These are phyloP conservation scores for Tetropium fuscum DNA, from an alignment of 2,888 invertebrate genomes.

Conservation along the genomic window DNA sequence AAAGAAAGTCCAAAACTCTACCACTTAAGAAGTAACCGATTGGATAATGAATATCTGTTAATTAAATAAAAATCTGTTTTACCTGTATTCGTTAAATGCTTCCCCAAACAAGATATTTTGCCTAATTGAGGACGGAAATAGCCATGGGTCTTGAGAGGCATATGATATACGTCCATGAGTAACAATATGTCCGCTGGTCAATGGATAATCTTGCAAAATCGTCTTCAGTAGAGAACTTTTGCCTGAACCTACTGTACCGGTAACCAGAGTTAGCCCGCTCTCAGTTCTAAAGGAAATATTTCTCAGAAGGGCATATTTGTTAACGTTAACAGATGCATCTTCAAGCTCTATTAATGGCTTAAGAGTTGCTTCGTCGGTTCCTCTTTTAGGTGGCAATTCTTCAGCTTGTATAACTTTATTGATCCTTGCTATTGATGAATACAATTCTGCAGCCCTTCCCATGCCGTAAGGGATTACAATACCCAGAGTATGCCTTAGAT, in stretches of 20 bases:
- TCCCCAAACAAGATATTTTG: slow-evolving; percentile 85
- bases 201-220: slow-evolving; percentile 63
- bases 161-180: slow-evolving; percentile 70
- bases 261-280: slow-evolving; percentile 67
- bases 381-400: slow-evolving; percentile 52
- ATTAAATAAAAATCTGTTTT: too few species aligned
- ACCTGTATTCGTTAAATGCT: slow-evolving; percentile 69
- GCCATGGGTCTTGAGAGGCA: slow-evolving; percentile 75
- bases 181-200: slow-evolving; percentile 60
- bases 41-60: too few species aligned
- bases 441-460: slow-evolving; percentile 82
- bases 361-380: slow-evolving; percentile 36
- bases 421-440: slow-evolving; percentile 79
- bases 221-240: slow-evolving; percentile 68
- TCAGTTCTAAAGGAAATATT: slow-evolving; percentile 65
- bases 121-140: slow-evolving; percentile 71
- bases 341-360: slow-evolving; percentile 47
- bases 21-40: too few species aligned
- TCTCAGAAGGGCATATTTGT: slow-evolving; percentile 58
- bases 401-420: slow-evolving; percentile 69
- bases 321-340: slow-evolving; percentile 47
- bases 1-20: too few species aligned
- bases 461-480: slow-evolving; percentile 90
- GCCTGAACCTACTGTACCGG: slow-evolving; percentile 78
- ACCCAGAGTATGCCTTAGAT: slow-evolving; percentile 86